Percentiles rank a stretch among this genome's conserved stretches.
Evolutionary conservation across 2,888 invertebrate genomes (phyloP).

Genomic region (Amphipoea oculea): DNA sequence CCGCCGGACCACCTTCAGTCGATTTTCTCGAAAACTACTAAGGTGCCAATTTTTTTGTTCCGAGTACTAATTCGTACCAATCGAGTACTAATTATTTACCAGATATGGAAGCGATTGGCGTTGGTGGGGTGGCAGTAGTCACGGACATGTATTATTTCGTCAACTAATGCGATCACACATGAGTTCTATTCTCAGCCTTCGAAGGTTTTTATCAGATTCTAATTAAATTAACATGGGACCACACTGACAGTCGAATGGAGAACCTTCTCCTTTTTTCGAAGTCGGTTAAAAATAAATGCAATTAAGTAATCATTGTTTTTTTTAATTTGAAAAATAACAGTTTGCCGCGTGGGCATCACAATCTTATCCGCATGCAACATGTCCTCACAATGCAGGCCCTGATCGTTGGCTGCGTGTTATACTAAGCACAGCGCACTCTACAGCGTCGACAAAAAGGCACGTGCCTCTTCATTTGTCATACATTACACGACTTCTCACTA

Average conservation of each 20-base stretch:
- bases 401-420: not conserved
- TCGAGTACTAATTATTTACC: too few relatives aligned
- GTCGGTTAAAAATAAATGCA: slow-evolving; percentile 7
- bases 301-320: not conserved
- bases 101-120: too few relatives aligned
- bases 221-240: not conserved
- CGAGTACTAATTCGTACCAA: too few relatives aligned
- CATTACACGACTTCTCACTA: slow-evolving; percentile 18
- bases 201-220: not conserved
- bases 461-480: slow-evolving; percentile 9
- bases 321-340: slow-evolving; percentile 41
- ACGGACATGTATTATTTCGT: too few relatives aligned
- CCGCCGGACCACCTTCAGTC: too few relatives aligned
- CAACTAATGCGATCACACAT: not conserved
- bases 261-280: not conserved
- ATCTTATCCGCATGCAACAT: not conserved
- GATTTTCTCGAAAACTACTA: too few relatives aligned
- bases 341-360: slow-evolving; percentile 20
- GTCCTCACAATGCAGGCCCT: not conserved
- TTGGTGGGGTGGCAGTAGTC: too few relatives aligned
- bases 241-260: not conserved
- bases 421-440: slow-evolving; percentile 12
- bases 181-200: not conserved
- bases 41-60: too few relatives aligned
- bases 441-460: slow-evolving; percentile 19